A percentile compares a stretch with the other conserved stretches of the same genome.
These are phyloP conservation scores for Apistogramma diplotaenia DNA, from an alignment of 2,113 vertebrate genomes.

Conservation along the genomic window DNA sequence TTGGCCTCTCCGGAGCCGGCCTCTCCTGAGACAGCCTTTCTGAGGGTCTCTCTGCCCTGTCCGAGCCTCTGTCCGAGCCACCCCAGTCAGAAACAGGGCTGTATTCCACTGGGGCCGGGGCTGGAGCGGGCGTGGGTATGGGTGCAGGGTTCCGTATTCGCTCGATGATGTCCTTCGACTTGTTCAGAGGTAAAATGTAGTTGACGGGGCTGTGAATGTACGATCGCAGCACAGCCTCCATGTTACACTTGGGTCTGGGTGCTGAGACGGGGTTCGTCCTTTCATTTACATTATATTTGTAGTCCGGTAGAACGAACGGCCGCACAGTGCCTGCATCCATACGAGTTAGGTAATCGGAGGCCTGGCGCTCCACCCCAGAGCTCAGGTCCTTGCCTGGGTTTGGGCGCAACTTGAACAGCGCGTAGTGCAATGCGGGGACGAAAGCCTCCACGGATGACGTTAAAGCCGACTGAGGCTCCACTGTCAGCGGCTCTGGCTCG, in stretches of 20 bases:
- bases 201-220: constrained; percentile 80
- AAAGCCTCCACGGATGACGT: constrained; percentile 72
- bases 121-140: not conserved
- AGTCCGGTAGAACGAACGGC: constrained; percentile 79
- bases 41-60: constrained; percentile 48
- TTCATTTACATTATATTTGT: constrained; percentile 83
- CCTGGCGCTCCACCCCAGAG: constrained; percentile 82
- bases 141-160: constrained; percentile 58
- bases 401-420: constrained; percentile 81
- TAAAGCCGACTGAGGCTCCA: constrained; percentile 54
- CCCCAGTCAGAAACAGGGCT: constrained; percentile 90
- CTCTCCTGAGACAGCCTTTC: constrained; percentile 30
- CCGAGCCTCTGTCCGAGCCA: constrained; percentile 71
- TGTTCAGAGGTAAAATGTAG: constrained; percentile 82
- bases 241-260: constrained; percentile 79
- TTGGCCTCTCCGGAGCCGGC: constrained; percentile 34
- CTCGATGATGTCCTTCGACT: constrained; percentile 82
- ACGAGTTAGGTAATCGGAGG: constrained; percentile 82
- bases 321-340: constrained; percentile 76
- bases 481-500: constrained; percentile 55
- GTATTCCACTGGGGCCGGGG: constrained; percentile 74
- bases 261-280: constrained; percentile 69
- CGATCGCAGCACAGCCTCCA: constrained; percentile 75
- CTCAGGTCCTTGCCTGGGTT: constrained; percentile 79
- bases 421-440: constrained; percentile 84